Conservation (phyloP, 1,140 invertebrate genomes). For the Drosophila saltans region DNA sequence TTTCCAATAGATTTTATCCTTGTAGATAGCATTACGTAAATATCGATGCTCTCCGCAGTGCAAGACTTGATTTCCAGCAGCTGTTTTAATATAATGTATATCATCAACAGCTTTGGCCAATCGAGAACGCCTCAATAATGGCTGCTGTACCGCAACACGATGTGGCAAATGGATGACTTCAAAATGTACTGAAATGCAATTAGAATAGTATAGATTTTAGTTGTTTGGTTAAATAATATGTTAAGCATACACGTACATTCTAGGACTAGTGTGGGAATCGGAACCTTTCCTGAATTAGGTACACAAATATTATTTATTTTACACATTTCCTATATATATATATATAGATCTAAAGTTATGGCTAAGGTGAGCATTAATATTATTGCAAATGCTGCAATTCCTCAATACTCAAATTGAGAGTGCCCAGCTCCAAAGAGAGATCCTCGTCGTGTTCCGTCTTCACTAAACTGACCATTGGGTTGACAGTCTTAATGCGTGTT, state of each 20-base stretch:
- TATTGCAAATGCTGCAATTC: slow-evolving; percentile 63
- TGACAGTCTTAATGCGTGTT: slow-evolving; percentile 22
- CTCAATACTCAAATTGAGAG: slow-evolving; percentile 65
- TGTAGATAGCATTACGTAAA: slow-evolving; percentile 76
- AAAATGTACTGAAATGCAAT: slow-evolving; percentile 40
- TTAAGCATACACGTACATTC: not conserved
- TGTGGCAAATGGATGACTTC: slow-evolving; percentile 32
- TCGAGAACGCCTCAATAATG: slow-evolving; percentile 55
- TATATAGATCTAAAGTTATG: slow-evolving; percentile 34
- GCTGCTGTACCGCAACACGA: slow-evolving; percentile 3
- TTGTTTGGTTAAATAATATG: not conserved
- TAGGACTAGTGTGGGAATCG: too few species aligned
- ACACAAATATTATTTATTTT: slow-evolving; percentile 36
- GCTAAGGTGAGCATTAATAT: slow-evolving; percentile 24
- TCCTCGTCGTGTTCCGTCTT: slow-evolving; percentile 60
- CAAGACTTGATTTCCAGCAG: slow-evolving; percentile 70
- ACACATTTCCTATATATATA: slow-evolving; percentile 32
- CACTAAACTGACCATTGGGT: slow-evolving; percentile 13
- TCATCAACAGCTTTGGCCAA: slow-evolving; percentile 55
- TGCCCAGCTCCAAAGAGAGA: slow-evolving; percentile 56
- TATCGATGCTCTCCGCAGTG: slow-evolving; percentile 74
- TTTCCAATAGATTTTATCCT: slow-evolving; percentile 81
- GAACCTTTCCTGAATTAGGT: not conserved
- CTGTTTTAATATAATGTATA: slow-evolving; percentile 58
- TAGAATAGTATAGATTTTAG: slow-evolving; percentile 19